phyloP scores from a whole-genome alignment of 2,113 vertebrate species.

The Theristicus caerulescens region DNA sequence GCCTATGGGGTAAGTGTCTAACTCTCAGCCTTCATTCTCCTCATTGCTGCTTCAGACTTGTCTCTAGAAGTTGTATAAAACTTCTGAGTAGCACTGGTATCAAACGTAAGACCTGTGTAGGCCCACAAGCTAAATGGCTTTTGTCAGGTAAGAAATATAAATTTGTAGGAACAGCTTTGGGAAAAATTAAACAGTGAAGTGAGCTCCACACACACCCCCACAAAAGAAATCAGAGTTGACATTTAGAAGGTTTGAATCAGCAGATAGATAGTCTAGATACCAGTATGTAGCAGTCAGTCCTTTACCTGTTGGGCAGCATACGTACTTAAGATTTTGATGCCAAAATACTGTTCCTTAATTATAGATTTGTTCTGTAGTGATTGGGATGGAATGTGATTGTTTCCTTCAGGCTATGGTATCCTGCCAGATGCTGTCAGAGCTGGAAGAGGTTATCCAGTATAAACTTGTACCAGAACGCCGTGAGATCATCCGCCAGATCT shows the following conservation, averaged over 20 bases:
- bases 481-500: constrained; percentile 98
- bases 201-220: neutral
- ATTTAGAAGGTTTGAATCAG: neutral
- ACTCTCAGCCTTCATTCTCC: neutral
- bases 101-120: neutral
- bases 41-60: neutral
- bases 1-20: constrained; percentile 88
- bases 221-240: neutral
- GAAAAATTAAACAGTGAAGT: neutral
- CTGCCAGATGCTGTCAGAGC: constrained; percentile 97
- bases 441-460: constrained; percentile 99
- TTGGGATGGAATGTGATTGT: constrained; percentile 71
- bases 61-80: neutral
- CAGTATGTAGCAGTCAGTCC: neutral
- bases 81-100: neutral
- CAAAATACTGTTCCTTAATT: neutral
- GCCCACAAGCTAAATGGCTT: neutral
- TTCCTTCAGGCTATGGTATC: constrained; percentile 94
- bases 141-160: neutral
- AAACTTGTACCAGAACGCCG: constrained; percentile 97
- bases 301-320: neutral
- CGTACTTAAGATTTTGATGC: neutral
- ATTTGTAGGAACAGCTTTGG: neutral
- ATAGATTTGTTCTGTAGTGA: neutral
- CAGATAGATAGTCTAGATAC: neutral